phyloP scores from a whole-genome alignment of 2,888 invertebrate species.

The Enchytraeus crypticus region DNA sequence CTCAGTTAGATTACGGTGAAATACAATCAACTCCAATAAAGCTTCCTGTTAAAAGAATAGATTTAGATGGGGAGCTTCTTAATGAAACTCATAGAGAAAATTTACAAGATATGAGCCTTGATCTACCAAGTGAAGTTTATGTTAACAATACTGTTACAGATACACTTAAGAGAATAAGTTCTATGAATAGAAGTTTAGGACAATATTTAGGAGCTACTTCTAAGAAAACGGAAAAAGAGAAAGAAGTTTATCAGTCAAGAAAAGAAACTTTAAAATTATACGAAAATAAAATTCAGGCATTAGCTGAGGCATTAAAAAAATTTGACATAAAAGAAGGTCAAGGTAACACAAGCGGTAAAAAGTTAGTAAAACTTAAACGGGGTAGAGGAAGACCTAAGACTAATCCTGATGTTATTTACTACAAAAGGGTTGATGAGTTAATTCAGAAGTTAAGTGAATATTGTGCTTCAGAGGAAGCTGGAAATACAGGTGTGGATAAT shows the following conservation, averaged over 20 bases:
- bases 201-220: background rate
- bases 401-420: background rate
- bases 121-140: background rate
- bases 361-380: background rate
- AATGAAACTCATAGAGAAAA: background rate
- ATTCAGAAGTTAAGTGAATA: background rate
- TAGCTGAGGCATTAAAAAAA: background rate
- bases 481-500: background rate
- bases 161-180: background rate
- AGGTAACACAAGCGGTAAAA: background rate
- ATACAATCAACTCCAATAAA: background rate
- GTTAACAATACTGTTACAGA: background rate
- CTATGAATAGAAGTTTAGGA: background rate
- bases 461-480: background rate
- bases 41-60: background rate
- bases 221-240: background rate
- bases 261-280: background rate
- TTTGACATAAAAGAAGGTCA: background rate
- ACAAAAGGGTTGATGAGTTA: background rate
- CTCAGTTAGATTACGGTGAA: too few relatives aligned
- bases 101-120: background rate
- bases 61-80: background rate
- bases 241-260: background rate
- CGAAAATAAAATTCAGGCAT: background rate
- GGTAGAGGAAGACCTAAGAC: background rate